Base-by-base conservation (phyloP, 2,113 vertebrate species). In the Ciconia boyciana region DNA sequence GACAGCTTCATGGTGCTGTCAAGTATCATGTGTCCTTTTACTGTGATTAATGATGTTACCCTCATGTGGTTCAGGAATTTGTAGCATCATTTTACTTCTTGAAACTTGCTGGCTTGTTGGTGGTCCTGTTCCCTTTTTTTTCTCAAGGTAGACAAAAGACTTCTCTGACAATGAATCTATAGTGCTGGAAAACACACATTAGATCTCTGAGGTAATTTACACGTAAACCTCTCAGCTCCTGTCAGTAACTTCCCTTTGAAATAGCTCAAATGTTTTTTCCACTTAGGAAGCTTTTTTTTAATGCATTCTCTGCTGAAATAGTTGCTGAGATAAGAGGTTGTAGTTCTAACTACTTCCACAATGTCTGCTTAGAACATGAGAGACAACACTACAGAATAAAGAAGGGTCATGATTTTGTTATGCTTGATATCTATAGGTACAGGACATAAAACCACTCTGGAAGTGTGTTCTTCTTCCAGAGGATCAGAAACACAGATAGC, bases 41-140 rank as follows among this genome's bases (percentile, higher is more conserved):
- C 82, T 91, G 69, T 96, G 95, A 97, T 97, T 94, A 96, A 96
- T 97, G 88, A 88, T 68, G 60, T 79, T 92, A 52, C 80, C 89
- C 78, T 92, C 80, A 46, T 66, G 77, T 95, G 86, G 80, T 87
- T 85, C 81, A 91, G 88, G 89, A 92, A 96, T 92, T 77, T n/a
- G 34, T 51, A 94, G 90, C 92, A 87, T 97, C 79, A 72, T 97
- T 96, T 97, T 96, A 96, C 94, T 96, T 96, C 43, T 80, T 84
- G 83, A 88, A 91, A 77, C 76, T 76, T 36, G 62, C 74, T 31
- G 86, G 79, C 61, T 89, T 66, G 90, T 95, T 92, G 60, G 60
- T 39, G 60, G 15, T 26, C 60, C n/a, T 61, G 36, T 39, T 81
- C 58, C 69, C 90, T 94, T 94, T 91, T 83, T 74, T 95, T 94